phyloP scores from a whole-genome alignment of 2,113 vertebrate genomes.

The Todiramphus saurophagus region DNA sequence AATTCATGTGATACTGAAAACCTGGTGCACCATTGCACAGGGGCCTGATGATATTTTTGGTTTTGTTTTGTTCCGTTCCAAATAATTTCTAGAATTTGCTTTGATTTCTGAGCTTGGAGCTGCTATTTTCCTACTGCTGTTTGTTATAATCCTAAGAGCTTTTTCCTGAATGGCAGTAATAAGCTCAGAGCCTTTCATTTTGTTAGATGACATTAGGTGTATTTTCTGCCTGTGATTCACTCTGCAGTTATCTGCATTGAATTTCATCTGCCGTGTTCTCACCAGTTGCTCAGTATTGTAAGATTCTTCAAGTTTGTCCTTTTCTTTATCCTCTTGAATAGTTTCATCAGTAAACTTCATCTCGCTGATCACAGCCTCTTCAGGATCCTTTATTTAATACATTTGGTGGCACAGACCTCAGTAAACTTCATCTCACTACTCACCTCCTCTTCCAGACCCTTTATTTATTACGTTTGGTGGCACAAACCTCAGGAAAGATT shows the following conservation, averaged over 20 bases:
- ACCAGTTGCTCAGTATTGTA: neutral
- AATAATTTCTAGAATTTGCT: neutral
- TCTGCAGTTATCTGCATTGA: neutral
- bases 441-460: neutral
- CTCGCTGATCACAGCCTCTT: neutral
- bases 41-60: neutral
- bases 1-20: neutral
- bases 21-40: neutral
- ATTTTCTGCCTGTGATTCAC: conserved; percentile 51
- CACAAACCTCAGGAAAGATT: neutral
- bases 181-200: conserved; percentile 14
- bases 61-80: neutral
- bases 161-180: neutral
- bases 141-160: conserved; percentile 1
- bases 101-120: conserved; percentile 25
- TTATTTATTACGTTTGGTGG: neutral
- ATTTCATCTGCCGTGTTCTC: neutral
- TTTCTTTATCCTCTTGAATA: neutral
- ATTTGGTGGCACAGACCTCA: neutral
- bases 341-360: neutral
- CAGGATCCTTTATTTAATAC: neutral
- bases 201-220: neutral
- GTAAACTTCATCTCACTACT: neutral
- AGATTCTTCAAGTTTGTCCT: neutral
- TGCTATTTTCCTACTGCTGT: conserved; percentile 4